These are phyloP conservation scores for Ladona fulva DNA, from an alignment of 1,140 invertebrate species.

Conservation along the genomic window DNA sequence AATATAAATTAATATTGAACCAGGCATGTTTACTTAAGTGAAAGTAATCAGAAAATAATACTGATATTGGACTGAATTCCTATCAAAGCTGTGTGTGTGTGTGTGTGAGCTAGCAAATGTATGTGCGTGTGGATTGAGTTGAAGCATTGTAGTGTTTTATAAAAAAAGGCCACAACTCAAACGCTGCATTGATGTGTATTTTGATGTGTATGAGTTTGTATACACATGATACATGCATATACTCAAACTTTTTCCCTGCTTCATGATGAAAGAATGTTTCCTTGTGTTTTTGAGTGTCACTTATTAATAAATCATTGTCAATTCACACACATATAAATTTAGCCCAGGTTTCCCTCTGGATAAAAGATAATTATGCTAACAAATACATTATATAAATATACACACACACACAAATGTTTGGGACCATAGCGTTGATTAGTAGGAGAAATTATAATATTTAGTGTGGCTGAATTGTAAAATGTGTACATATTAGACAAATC, in stretches of 20 bases:
- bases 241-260: neutral
- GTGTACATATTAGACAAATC: neutral
- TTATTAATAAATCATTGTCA: neutral
- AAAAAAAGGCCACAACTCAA: no score
- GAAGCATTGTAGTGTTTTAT: no score
- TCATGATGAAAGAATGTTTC: neutral
- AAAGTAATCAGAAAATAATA: neutral
- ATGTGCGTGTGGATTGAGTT: no score
- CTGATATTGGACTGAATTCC: slow-evolving; percentile 6
- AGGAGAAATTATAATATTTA: neutral
- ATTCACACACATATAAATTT: neutral
- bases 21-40: neutral
- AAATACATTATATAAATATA: neutral
- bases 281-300: neutral
- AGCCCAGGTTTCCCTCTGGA: neutral
- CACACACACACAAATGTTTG: neutral
- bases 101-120: no score
- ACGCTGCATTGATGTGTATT: no score
- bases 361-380: neutral
- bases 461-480: neutral
- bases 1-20: neutral
- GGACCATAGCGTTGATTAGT: neutral
- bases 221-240: neutral
- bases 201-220: no score
- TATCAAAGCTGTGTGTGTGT: neutral